Evolutionary conservation across 1,140 invertebrate genomes (phyloP), one percentile per base, ranked within the genome.

Genomic region (Ctenoplectra terminalis): DNA sequence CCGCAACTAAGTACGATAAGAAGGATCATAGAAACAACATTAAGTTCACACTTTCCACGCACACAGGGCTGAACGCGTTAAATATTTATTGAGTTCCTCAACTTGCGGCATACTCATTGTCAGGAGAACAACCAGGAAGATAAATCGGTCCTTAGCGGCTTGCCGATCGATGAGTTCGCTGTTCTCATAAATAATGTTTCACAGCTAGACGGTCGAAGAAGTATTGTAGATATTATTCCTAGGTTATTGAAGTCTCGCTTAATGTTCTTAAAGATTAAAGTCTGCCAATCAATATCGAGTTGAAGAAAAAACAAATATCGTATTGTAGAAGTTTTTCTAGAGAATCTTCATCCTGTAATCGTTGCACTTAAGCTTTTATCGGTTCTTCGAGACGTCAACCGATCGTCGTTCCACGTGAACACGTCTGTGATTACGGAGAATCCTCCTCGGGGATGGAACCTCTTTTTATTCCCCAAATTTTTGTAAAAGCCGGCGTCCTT

Each of bases 11-110:
- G 11, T 26, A 37, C 23, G 26, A 26, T 26, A 48, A 37, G 20
- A 54, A 37, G 2, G 13, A 29, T 11, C 66, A 3, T 9, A 2
- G 43, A 43, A 26, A 50, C 8, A 9, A 29, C 34, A 43, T 66
- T n/a, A 56, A 29, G 20, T 26, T 8, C 15, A 20, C 26, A 46
- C 17, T 40, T n/a, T 54, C 11, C 31, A 20, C n/a, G 60, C 17
- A 26, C 58, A 23, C 11, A 15, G 46, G 26, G 31, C 26, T 17
- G 17, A 40, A 56, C 40, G 48, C 40, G 31, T 81, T 75, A 85
- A 85, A 85, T 81, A 85, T 85, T 85, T 81, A 85, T 84, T 43
- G 66, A 75, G 60, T 34, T 29, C n/a, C 23, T 1, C 48, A 26
- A 74, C 11, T 81, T 71, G 23, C 78, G 54, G 56, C 78, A 76